Evolutionary conservation across 2,888 invertebrate species (phyloP), one percentile per base, ranked within the genome.

Genomic region (Lochmaea capreae): DNA sequence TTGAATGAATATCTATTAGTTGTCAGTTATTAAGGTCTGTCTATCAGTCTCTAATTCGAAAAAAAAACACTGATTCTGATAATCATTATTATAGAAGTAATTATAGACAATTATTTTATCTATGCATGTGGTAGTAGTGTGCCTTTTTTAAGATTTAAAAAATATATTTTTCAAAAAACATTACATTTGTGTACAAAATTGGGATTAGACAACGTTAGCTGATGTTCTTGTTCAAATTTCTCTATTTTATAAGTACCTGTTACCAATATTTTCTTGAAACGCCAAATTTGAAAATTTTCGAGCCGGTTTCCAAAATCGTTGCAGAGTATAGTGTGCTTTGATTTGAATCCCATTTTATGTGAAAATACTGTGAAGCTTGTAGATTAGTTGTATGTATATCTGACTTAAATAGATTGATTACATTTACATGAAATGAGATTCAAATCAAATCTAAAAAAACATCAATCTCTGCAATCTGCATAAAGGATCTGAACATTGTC

Each of bases 21-120:
- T 84, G 84, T 86, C 84, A 86, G 84, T 85, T 83, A 84, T 84
- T 86, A 63, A 62, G 49, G 57, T 70, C 62, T 42, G 22, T 63
- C 63, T 33, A 26, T 52, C 66, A 54, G 54, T 66, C 66, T 66
- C 33, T 66, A 66, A 52, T 22, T n/a, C 22, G 57, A 52, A 63
- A 63, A 54, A 54, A 42, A 54, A 54, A 66, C n/a, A 49, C 14
- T 26, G 49, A 61, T 61, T 61, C 39, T 61, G 65, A 65, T 26
- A 65, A 65, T 61, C 61, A 49, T 66, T 54, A 33, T 33, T 54
- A 46, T 26, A 54, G 39, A 67, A 57, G n/a, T 59, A 26, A 67
- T 11, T 43, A 59, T 66, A 54, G 54, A 54, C 54, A 54, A 54
- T 54, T 54, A 10, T 33, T 26, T 26, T 66, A 16, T 57, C 42